Base-by-base conservation (phyloP, 2,888 invertebrate genomes). In the Macrophya annulata region DNA sequence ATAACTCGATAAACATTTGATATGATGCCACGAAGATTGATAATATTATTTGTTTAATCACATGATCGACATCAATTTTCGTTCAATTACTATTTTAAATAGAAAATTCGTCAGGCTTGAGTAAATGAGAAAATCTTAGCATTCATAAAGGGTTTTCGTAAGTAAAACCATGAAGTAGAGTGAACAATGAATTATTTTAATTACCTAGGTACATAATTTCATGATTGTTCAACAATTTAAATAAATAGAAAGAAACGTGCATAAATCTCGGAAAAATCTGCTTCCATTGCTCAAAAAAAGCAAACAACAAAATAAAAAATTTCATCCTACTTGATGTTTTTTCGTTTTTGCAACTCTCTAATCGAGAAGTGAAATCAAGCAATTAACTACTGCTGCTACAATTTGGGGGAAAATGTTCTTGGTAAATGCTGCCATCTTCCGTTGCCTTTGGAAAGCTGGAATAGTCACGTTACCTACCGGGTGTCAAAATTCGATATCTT, bases 371-470 rank as follows among this genome's bases (percentile, higher is more conserved):
- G 12, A 31, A 21, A 65, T 65, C 65, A 59, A 21, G 8, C 59
- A 65, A 65, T 65, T 25, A 65, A 65, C 21, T 12, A 17, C n/a
- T 43, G 74, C 37, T 71, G 43, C 21, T 74, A n/a, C 21, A 74
- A 45, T 68, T 68, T 37, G 37, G 37, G 12, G 40, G 12, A 62
- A 62, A 81, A 81, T 15, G 40, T 37, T 43, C 40, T 81, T 37
- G 43, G 43, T 81, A 12, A 62, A 81, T 81, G 62, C 81, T 81
- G 81, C 81, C 81, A 81, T 45, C 81, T 81, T 62, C 10, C 25
- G 81, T 59, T 59, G 62, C 81, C 43, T 62, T 62, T 59, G 43
- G 43, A 43, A 59, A 81, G 43, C 62, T 6, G 43, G 40, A 43
- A 4, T 62, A 59, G 31, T 43, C 25, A 25, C 43, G 62, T 62